A percentile compares a stretch with the other conserved stretches of the same genome.
Evolutionary conservation across 2,797 vertebrate species (phyloP).

Genomic region (Hemibagrus guttatus): DNA sequence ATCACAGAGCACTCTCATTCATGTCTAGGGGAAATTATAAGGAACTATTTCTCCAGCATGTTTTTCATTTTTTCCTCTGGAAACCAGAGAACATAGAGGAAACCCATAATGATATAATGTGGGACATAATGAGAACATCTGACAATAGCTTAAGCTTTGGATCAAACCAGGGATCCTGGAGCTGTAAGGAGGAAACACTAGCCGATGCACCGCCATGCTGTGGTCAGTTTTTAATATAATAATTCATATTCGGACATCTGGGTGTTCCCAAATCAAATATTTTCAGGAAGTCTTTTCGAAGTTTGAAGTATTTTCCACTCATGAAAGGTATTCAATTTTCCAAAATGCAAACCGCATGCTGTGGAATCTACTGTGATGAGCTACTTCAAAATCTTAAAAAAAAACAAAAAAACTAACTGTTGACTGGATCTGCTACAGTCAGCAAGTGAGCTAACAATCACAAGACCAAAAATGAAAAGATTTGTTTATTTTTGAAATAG

Average conservation of each 20-base stretch:
- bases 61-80: background rate
- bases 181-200: background rate
- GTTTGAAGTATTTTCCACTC: background rate
- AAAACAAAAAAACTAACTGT: too few relatives aligned
- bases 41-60: background rate
- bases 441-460: background rate
- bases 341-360: background rate
- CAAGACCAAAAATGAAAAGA: background rate
- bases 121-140: background rate
- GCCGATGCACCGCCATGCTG: background rate
- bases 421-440: background rate
- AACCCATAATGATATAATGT: too few relatives aligned
- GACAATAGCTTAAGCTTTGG: background rate
- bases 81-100: background rate
- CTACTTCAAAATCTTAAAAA: background rate
- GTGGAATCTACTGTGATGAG: background rate
- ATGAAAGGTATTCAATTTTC: background rate
- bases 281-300: background rate
- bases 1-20: background rate
- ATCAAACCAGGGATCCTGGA: background rate
- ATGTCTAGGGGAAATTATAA: background rate
- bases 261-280: background rate
- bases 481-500: background rate
- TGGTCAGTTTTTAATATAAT: background rate
- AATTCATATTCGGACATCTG: background rate